Base-by-base conservation (phyloP, 2,113 vertebrate species). In the Litocranius walleri region DNA sequence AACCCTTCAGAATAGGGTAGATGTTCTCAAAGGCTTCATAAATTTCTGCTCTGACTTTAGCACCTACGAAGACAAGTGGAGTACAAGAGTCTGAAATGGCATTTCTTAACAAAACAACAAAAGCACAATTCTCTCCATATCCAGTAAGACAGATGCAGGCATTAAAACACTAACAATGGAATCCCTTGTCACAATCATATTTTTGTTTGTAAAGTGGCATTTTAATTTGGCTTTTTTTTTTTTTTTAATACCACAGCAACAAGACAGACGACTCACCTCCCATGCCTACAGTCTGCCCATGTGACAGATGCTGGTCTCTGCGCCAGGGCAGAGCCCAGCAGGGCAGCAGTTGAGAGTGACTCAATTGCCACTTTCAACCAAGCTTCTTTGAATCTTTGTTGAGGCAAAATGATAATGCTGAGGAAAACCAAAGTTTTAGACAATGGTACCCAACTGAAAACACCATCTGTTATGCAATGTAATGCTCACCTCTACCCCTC, bases 21-120 rank as follows among this genome's bases (percentile, higher is more conserved):
- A 99, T 99, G 97, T 99, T 99, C 99, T 99, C 99, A 99, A 99
- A 99, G 0, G 99, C 99, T 99, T 99, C 99, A 36, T 99, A 99
- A 98, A 99, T 99, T 98, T 99, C 99, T 95, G 98, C 99, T 99
- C 99, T 99, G 98, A 99, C 99, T 98, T 99, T 99, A 98, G 99
- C 99, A 98, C 99, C 99, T 98, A 93, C 1, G 19, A 67, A 95
- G 57, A 90, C 52, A 94, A 48, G 40, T 30, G 5, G 64, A 82
- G 30, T 16, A 40, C 62, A 88, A 7, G 92, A 61, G n/a, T 54
- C 64, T 48, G 48, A 95, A 92, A 56, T 13, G n/a, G 50, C n/a
- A 50, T 83, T 52, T 86, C 36, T 50, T 52, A 52, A 77, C 23
- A 45, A 45, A 94, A 61, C 10, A 29, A 8, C 50, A 86, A 59